Evolutionary conservation across 2,113 vertebrate species (phyloP).

Genomic region (Peromyscus californicus): DNA sequence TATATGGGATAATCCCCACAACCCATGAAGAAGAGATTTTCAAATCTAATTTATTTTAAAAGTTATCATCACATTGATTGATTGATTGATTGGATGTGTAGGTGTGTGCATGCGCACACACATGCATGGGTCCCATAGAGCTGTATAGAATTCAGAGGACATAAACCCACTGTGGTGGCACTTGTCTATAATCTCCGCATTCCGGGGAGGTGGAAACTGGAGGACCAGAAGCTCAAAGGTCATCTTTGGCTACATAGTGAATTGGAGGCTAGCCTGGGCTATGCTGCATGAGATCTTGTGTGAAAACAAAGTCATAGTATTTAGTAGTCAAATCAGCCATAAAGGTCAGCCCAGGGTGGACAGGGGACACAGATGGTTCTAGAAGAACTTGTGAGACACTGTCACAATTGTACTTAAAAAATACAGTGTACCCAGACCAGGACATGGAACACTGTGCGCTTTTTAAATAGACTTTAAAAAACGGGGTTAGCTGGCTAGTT

Average conservation of each 20-base stretch:
- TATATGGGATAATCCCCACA: neutral
- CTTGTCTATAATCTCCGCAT: neutral
- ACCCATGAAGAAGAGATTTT: neutral
- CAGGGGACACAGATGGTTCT: neutral
- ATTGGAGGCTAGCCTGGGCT: neutral
- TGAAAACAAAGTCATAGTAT: neutral
- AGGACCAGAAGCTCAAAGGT: neutral
- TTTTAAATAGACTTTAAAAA: neutral
- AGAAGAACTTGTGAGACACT: neutral
- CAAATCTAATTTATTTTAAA: neutral
- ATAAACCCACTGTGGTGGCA: neutral
- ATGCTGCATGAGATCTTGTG: neutral
- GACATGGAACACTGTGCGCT: neutral
- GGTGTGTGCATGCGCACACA: neutral
- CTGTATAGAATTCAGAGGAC: neutral
- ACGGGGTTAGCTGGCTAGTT: neutral
- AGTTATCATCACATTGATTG: no score
- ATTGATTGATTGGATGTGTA: neutral
- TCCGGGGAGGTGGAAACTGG: neutral
- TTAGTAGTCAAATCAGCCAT: neutral
- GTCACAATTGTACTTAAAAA: neutral
- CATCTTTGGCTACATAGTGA: neutral
- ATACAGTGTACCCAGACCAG: no score
- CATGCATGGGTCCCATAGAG: neutral
- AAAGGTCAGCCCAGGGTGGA: neutral